Evolutionary conservation across 2,113 vertebrate species (phyloP), one percentile per base, ranked within the genome.

Genomic region (Porphyrio hochstetteri): DNA sequence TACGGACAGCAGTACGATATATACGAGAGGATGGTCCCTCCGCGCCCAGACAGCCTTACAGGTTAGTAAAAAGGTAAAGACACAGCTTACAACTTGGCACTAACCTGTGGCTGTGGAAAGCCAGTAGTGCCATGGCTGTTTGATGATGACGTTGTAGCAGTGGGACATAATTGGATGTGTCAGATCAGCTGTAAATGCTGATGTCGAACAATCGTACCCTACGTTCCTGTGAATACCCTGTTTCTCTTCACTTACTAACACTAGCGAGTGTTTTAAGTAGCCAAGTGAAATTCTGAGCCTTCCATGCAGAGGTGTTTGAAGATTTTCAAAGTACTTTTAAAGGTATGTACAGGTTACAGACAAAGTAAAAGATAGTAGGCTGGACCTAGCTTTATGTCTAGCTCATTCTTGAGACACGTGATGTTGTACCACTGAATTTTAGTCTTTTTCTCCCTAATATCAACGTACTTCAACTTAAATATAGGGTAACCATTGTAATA

Each of bases 1-100:
- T 99, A 99, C 0, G 98, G 98, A 52, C 99, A 98, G 93, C 98
- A 98, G 71, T 99, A 99, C 6, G 99, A 99, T 7, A 97, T 99
- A 87, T 99, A 99, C 2, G 99, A 99, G 97, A 99, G 99, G 93
- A 99, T 99, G 99, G 98, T 99, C 11, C 99, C 99, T 85, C 98
- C 98, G 0, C 98, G 99, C 57, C 99, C 99, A 20, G 99, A 99
- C 52, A 99, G 98, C 98, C 98, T 99, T 86, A 98, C 99, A 96
- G 99, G 99, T 99, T 92, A 97, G 98, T 95, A 63, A 36, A 20
- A 80, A 42, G 74, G 65, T 53, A 44, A 76, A 80, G 72, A 16
- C 20, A 1, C 60, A 68, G 27, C 44, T 68, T 61, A 52, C 59
- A 81, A 33, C 46, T 33, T 38, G 24, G 63, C 40, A 14, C 38